Percentiles rank a stretch among this genome's conserved stretches.
Evolutionary conservation across 2,797 vertebrate genomes (phyloP).

Genomic region (Oreochromis grahami): DNA sequence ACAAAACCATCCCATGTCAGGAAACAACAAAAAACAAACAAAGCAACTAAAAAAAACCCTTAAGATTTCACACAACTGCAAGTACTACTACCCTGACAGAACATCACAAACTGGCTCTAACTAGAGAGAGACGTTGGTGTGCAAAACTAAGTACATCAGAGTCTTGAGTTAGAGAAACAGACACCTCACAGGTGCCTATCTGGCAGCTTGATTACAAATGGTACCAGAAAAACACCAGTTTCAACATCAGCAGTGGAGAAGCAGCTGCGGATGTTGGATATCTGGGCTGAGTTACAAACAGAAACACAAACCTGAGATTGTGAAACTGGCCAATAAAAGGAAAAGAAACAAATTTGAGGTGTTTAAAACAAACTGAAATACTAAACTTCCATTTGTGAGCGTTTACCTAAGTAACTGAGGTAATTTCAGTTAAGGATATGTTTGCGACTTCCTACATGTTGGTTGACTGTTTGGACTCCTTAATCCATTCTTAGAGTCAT

Average conservation of each 20-base stretch:
- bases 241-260: background rate
- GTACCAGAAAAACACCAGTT: background rate
- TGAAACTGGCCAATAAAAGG: background rate
- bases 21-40: background rate
- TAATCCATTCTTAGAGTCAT: background rate
- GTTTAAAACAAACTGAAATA: background rate
- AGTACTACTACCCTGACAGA: background rate
- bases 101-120: background rate
- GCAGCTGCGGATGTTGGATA: background rate
- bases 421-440: background rate
- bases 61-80: background rate
- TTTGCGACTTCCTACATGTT: background rate
- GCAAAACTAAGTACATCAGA: background rate
- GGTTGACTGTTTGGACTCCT: background rate
- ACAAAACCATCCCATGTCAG: background rate
- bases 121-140: background rate
- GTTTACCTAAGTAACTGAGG: background rate
- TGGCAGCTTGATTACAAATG: background rate
- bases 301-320: background rate
- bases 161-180: background rate
- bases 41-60: fast-evolving
- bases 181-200: background rate
- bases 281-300: background rate
- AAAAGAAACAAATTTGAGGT: background rate
- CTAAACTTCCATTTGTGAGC: background rate